These are phyloP conservation scores for Cephus spinipes DNA, from an alignment of 2,888 invertebrate genomes.

Conservation along the genomic window DNA sequence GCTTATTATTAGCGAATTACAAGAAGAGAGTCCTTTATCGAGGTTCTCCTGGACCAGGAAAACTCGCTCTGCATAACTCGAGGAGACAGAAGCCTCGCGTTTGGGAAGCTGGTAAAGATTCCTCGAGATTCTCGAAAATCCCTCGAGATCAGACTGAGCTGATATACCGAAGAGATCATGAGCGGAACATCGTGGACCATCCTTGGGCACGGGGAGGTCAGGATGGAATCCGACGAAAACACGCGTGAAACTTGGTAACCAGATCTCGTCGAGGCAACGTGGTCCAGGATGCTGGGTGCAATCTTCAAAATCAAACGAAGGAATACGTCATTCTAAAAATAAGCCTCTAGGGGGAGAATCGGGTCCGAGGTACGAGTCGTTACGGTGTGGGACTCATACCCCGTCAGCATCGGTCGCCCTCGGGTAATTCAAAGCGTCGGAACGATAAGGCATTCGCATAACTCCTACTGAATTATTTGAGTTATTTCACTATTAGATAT, in stretches of 20 bases:
- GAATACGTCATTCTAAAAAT: constrained; percentile 62
- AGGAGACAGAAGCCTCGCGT: not conserved
- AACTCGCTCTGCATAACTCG: not conserved
- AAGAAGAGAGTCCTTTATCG: not conserved
- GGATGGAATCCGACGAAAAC: constrained; percentile 42
- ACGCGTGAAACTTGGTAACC: constrained; percentile 45
- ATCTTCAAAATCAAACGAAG: constrained; percentile 62
- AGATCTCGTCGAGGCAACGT: constrained; percentile 50
- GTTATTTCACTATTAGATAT: constrained; percentile 63
- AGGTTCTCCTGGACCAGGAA: not conserved
- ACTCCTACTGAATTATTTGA: constrained; percentile 62
- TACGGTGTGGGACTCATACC: not conserved
- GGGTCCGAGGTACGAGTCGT: not conserved
- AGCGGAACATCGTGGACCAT: not conserved
- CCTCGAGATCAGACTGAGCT: not conserved
- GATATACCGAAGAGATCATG: not conserved
- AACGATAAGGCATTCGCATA: constrained; percentile 61
- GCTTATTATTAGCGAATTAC: not conserved
- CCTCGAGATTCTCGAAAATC: not conserved
- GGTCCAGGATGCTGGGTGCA: constrained; percentile 34
- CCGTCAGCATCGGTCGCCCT: constrained; percentile 15
- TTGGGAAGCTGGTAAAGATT: not conserved
- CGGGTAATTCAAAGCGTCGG: constrained; percentile 58
- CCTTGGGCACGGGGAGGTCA: not conserved
- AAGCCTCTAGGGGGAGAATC: constrained; percentile 27